phyloP scores from a whole-genome alignment of 2,888 invertebrate genomes.

The Yponomeuta evonymella region DNA sequence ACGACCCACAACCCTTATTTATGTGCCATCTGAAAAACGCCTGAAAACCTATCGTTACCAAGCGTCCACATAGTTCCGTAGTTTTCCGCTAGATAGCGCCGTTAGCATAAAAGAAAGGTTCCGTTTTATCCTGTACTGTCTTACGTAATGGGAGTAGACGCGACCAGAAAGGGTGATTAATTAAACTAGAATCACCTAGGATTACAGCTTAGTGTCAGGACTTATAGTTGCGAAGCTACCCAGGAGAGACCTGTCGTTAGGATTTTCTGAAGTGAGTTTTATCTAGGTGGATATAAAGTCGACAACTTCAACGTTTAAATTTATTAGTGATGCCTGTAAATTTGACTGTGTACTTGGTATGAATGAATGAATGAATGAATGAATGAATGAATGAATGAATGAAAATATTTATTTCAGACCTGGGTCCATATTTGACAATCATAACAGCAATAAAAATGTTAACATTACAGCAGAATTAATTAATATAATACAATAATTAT shows the following conservation, averaged over 20 bases:
- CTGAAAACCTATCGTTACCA: background rate
- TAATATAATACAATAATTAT: too few relatives aligned
- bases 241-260: background rate
- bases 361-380: too few relatives aligned
- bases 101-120: background rate
- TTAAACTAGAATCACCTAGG: background rate
- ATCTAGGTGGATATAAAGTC: background rate
- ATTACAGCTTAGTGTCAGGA: background rate
- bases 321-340: too few relatives aligned
- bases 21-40: background rate
- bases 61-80: background rate
- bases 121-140: background rate
- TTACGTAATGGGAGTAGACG: background rate
- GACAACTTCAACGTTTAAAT: background rate
- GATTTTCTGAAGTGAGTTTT: background rate
- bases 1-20: too few relatives aligned
- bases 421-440: too few relatives aligned
- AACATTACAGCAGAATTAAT: too few relatives aligned
- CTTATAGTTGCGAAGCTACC: background rate
- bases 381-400: too few relatives aligned
- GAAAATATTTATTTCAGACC: too few relatives aligned
- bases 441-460: too few relatives aligned
- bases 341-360: too few relatives aligned
- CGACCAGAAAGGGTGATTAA: background rate
- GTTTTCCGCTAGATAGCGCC: background rate